These are phyloP conservation scores for Leptodactylus fallax DNA, from an alignment of 2,797 vertebrate genomes.

Conservation along the genomic window DNA sequence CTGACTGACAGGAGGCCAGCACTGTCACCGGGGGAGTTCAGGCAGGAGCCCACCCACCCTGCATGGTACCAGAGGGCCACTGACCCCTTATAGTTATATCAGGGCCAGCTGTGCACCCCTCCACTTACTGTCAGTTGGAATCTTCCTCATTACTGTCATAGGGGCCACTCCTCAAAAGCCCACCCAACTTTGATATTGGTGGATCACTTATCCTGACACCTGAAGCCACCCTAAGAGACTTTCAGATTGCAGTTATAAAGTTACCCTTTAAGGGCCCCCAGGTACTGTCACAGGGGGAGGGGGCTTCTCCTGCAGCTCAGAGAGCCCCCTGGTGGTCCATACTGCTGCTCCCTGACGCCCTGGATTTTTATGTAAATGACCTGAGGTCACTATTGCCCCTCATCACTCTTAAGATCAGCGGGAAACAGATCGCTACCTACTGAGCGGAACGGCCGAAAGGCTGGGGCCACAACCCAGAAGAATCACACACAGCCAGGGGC, in stretches of 20 bases:
- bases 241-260: background rate
- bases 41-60: no score
- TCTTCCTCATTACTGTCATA: background rate
- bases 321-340: background rate
- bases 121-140: no score
- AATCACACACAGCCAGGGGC: constrained; percentile 55
- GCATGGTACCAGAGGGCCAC: background rate
- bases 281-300: background rate
- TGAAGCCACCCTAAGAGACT: background rate
- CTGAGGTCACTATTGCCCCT: background rate
- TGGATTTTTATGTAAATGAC: background rate
- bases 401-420: background rate
- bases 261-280: background rate
- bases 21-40: background rate
- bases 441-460: constrained; percentile 11
- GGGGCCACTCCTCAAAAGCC: background rate
- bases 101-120: no score
- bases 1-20: constrained; percentile 17
- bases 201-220: background rate
- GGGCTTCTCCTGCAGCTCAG: background rate
- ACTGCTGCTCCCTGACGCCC: background rate
- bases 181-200: background rate
- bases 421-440: background rate
- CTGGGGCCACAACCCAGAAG: constrained; percentile 61
- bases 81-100: background rate